Base-by-base conservation (phyloP, 2,888 invertebrate species). In the Calliopum simillimum region DNA sequence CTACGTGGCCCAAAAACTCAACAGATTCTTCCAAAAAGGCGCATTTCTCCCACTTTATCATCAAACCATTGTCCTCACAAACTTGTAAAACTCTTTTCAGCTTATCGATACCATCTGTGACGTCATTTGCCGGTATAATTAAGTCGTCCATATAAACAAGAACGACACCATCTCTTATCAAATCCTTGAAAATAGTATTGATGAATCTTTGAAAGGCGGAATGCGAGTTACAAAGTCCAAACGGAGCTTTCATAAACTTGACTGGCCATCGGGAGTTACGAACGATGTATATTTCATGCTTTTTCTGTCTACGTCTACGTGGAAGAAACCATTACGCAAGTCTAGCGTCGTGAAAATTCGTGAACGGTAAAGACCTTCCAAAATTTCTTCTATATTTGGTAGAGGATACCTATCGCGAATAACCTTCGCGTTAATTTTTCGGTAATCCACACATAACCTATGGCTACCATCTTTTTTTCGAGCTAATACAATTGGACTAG, bases 291-390 rank as follows among this genome's bases (percentile, higher is more conserved):
- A 68, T 61, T 59, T 68, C 14, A 14, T 13, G 16, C 49, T 59
- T 3, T n/a, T 41, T 13, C 23, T 8, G 33, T 41, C 56, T 4
- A 67, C 16, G 4, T 43, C 44, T 21, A 67, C 51, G 23, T 59
- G 49, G 16, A 68, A 68, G 8, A 59, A 68, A 43, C 59, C 49
- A 16, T 58, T 59, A 11, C 46, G 59, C 4, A 69, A 14, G 44
- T 62, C 69, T 16, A 69, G n/a, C 11, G 55, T 63, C 23, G 55
- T 47, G 19, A 69, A 69, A 21, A 62, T 44, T 25, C 13, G 69
- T 62, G 14, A 51, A 19, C 2, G 16, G 51, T 51, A 47, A 13
- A 47, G 47, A 47, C 47, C 47, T 8, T 47, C 47, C 11, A 47
- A 47, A 16, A 47, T 47, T 47, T 47, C n/a, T 19, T 51, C 51